These are phyloP conservation scores for Pseudorectes ferrugineus DNA, from an alignment of 2,113 vertebrate species.

Conservation along the genomic window DNA sequence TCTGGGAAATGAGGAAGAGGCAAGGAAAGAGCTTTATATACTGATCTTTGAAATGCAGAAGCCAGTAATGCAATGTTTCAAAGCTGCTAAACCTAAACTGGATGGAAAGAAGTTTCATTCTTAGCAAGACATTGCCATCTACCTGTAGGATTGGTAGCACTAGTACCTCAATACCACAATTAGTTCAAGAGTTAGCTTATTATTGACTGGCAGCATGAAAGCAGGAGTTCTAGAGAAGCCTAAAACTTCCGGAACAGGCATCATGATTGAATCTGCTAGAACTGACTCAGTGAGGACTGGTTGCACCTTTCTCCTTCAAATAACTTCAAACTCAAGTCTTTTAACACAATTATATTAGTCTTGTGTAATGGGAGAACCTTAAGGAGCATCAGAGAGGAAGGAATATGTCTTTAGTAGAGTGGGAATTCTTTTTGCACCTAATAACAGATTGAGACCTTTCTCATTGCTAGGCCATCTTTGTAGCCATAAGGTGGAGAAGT, in stretches of 20 bases:
- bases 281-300: background rate
- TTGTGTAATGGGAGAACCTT: background rate
- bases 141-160: background rate
- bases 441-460: background rate
- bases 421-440: background rate
- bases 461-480: rapidly evolving
- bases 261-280: rapidly evolving
- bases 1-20: background rate
- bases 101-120: background rate
- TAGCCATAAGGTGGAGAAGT: background rate
- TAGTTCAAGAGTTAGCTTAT: background rate
- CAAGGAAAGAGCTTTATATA: background rate
- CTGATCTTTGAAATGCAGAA: background rate
- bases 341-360: background rate
- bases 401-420: background rate
- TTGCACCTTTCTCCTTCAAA: background rate
- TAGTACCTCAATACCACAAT: background rate
- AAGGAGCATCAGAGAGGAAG: background rate
- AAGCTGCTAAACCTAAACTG: background rate
- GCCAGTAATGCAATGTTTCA: background rate
- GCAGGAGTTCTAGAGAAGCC: background rate
- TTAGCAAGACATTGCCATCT: background rate
- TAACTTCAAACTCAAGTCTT: background rate
- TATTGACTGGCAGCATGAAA: background rate
- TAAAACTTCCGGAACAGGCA: background rate